Evolutionary conservation across 2,797 vertebrate genomes (phyloP), one percentile per base, ranked within the genome.

Genomic region (Darevskia mixta): DNA sequence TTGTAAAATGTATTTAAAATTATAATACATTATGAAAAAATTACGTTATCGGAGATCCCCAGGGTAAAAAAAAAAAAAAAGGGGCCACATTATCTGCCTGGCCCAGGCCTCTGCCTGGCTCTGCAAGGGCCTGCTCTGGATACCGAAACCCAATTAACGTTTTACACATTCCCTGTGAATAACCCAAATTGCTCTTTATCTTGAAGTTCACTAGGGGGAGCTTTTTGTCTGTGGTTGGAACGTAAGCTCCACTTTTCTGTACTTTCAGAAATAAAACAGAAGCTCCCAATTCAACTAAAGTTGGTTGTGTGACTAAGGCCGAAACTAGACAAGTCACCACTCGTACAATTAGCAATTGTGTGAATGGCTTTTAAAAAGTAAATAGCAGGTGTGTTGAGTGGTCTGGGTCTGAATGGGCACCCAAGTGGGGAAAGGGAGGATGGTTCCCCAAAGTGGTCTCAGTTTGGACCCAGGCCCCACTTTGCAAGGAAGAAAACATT

Each of bases 151-250:
- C n/a, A 23, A 32, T 38, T 29, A 27, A 35, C 2, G 7, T 32
- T 78, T 79, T 20, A 5, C 43, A 58, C 77, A 11, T 27, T 71
- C 17, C 27, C 8, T 29, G 1, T 81, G 67, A 10, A 69, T 75
- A 75, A 73, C 72, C 9, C 55, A 79, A 49, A 80, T 73, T 85
- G 67, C n/a, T 45, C 2, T 85, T 73, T 79, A 9, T 13, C 35
- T 69, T 80, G 38, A 58, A 73, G 55, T 25, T n/a, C 83, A 86
- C 88, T 69, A 89, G 88, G 79, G 78, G 88, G 88, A 89, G 88
- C 78, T 11, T 81, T 85, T 76, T 58, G 15, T 17, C 88, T 75
- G 3, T 9, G 20, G 71, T 85, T 85, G 32, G 55, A 55, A 41
- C 32, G 35, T 55, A 55, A 8, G 69, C 15, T 79, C 17, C 64